Evolutionary conservation across 2,113 vertebrate genomes (phyloP).

Genomic region (Hirundichthys speculiger): DNA sequence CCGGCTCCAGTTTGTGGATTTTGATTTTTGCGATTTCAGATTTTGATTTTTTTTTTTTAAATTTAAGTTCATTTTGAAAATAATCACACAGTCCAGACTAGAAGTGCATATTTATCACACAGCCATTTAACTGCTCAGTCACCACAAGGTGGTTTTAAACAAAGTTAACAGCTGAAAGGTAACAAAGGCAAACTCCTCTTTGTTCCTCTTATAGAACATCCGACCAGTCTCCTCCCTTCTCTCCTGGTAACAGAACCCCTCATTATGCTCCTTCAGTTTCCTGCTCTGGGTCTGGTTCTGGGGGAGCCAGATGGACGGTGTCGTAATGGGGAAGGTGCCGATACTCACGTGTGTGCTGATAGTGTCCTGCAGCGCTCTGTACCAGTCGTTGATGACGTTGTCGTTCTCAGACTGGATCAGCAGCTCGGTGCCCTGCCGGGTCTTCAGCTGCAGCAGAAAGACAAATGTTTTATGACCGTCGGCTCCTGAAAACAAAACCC

Average conservation of each 20-base stretch:
- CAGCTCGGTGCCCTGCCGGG: slow-evolving; percentile 90
- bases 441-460: slow-evolving; percentile 86
- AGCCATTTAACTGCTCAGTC: neutral
- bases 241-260: neutral
- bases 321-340: neutral
- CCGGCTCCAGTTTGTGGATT: no score
- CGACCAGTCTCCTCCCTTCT: neutral
- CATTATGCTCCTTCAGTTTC: neutral
- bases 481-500: no score
- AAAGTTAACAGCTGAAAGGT: slow-evolving; percentile 2
- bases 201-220: slow-evolving; percentile 10
- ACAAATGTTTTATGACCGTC: neutral
- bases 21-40: no score
- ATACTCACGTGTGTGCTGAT: slow-evolving; percentile 88
- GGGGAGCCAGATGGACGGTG: neutral
- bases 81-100: no score
- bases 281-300: neutral
- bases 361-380: slow-evolving; percentile 84
- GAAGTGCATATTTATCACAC: no score
- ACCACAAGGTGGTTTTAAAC: neutral
- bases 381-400: slow-evolving; percentile 87
- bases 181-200: neutral
- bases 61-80: no score
- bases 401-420: slow-evolving; percentile 95
- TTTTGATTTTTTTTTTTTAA: no score